These are phyloP conservation scores for Yponomeuta cagnagella DNA, from an alignment of 2,888 invertebrate species.

Conservation along the genomic window DNA sequence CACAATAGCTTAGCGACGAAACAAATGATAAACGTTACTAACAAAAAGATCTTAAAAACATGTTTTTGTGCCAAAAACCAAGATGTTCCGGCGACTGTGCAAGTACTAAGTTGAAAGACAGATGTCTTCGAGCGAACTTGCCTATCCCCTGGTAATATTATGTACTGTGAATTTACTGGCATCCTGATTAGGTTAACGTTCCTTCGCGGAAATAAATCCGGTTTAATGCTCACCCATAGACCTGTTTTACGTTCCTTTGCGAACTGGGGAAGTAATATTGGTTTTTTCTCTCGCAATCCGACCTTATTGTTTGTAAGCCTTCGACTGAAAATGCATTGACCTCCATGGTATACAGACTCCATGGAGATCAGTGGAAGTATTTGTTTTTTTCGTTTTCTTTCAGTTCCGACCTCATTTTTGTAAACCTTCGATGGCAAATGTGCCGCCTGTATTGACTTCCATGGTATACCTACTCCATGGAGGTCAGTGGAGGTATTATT, in stretches of 20 bases:
- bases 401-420: too few relatives aligned
- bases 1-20: background rate
- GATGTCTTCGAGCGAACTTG: background rate
- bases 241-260: background rate
- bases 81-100: background rate
- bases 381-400: too few relatives aligned
- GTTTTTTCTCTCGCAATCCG: background rate
- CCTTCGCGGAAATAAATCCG: conserved; percentile 26
- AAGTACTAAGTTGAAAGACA: background rate
- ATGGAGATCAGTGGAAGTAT: too few relatives aligned
- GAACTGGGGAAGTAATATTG: background rate
- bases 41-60: background rate
- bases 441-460: too few relatives aligned
- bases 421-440: too few relatives aligned
- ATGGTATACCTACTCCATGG: too few relatives aligned
- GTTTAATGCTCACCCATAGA: conserved; percentile 21
- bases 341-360: too few relatives aligned
- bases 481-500: too few relatives aligned
- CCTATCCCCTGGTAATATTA: conserved; percentile 10
- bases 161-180: conserved; percentile 24
- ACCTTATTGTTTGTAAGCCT: background rate
- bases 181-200: conserved; percentile 27
- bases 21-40: background rate
- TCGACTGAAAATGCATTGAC: too few relatives aligned
- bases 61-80: background rate